phyloP scores from a whole-genome alignment of 2,797 vertebrate species.

The Bradypodion pumilum region DNA sequence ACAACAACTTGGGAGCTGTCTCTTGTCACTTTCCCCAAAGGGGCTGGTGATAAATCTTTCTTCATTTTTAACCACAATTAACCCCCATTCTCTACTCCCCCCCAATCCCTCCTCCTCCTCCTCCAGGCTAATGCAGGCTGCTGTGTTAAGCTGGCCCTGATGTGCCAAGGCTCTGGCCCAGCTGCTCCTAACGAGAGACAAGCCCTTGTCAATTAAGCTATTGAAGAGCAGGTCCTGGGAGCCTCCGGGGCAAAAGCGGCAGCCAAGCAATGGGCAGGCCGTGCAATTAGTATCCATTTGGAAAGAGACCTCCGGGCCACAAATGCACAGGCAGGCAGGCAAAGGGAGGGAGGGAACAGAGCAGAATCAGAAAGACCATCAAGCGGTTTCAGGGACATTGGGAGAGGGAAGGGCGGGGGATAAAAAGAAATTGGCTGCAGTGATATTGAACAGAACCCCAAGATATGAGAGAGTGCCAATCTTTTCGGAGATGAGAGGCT shows the following conservation, averaged over 20 bases:
- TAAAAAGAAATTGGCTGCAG: slow-evolving; percentile 72
- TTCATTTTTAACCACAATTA: slow-evolving; percentile 95
- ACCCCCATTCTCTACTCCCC: slow-evolving; percentile 82
- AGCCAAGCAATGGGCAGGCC: slow-evolving; percentile 90
- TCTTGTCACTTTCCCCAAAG: slow-evolving; percentile 88
- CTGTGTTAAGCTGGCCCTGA: slow-evolving; percentile 95
- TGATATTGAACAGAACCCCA: slow-evolving; percentile 82
- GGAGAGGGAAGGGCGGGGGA: neutral
- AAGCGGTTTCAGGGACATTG: slow-evolving; percentile 73
- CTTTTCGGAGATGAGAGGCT: slow-evolving; percentile 64
- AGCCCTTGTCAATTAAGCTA: slow-evolving; percentile 99
- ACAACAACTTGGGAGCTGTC: slow-evolving; percentile 87
- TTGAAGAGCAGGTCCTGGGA: slow-evolving; percentile 94
- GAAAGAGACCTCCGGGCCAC: slow-evolving; percentile 90
- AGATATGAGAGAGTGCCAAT: slow-evolving; percentile 61
- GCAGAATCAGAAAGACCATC: slow-evolving; percentile 79
- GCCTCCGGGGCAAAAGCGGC: slow-evolving; percentile 88
- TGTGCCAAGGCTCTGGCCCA: slow-evolving; percentile 95
- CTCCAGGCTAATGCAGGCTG: slow-evolving; percentile 89
- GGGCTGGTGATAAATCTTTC: slow-evolving; percentile 97
- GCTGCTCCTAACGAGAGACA: slow-evolving; percentile 99
- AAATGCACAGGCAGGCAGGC: slow-evolving; percentile 80
- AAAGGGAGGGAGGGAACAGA: slow-evolving; percentile 56
- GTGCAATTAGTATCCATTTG: slow-evolving; percentile 99
- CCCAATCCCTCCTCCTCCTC: slow-evolving; percentile 78